Evolutionary conservation across 2,797 vertebrate species (phyloP).

Genomic region (Denticeps clupeoides): DNA sequence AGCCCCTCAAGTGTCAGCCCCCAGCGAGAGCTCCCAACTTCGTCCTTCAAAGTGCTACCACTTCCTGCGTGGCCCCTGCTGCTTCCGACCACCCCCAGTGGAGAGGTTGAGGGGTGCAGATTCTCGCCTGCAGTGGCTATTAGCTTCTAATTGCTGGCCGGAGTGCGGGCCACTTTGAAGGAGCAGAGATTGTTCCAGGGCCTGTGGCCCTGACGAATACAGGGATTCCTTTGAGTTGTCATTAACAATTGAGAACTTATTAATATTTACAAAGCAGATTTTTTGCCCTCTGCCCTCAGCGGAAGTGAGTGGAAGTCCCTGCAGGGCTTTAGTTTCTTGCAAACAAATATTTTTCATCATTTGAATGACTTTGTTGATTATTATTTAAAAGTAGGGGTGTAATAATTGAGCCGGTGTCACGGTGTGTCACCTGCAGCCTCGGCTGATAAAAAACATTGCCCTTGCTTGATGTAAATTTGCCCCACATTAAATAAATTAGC

Average conservation of each 20-base stretch:
- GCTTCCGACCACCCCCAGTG: constrained; percentile 24
- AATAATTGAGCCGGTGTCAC: no score
- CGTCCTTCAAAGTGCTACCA: constrained; percentile 54
- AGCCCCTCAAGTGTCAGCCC: constrained; percentile 58
- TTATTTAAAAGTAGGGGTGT: neutral
- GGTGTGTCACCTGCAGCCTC: neutral
- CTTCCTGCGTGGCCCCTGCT: constrained; percentile 44
- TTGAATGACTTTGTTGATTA: neutral
- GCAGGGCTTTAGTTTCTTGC: no score
- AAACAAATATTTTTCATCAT: neutral
- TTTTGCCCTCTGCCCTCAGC: constrained; percentile 27
- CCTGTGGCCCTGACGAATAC: constrained; percentile 45
- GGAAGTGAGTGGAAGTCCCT: constrained; percentile 30
- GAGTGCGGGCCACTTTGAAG: constrained; percentile 57
- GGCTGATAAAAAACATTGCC: constrained; percentile 1
- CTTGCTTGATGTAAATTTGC: constrained; percentile 21
- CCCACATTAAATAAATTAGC: constrained; percentile 66
- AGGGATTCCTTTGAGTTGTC: constrained; percentile 60
- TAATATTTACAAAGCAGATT: constrained; percentile 66
- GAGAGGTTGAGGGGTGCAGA: constrained; percentile 24
- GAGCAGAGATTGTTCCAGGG: constrained; percentile 41
- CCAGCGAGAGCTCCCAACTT: constrained; percentile 55
- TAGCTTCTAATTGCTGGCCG: constrained; percentile 54
- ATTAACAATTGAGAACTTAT: constrained; percentile 62
- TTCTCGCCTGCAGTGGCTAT: constrained; percentile 50